These are phyloP conservation scores for Cerastis rubricosa DNA, from an alignment of 2,888 invertebrate genomes.

Conservation along the genomic window DNA sequence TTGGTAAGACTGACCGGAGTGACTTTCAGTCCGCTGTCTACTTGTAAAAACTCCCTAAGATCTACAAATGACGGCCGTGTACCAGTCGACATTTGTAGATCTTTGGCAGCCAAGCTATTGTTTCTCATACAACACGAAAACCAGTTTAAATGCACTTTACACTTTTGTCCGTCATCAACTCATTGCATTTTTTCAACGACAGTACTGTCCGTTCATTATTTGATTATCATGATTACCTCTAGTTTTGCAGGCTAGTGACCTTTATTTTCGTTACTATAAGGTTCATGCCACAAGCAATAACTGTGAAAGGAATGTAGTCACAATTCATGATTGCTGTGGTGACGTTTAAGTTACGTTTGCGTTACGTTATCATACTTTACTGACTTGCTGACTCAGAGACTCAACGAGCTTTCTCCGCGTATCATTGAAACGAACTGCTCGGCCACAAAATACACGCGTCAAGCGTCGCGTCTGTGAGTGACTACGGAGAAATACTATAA, in stretches of 20 bases:
- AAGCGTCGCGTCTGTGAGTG: neutral
- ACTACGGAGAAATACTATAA: neutral
- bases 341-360: constrained; percentile 24
- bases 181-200: constrained; percentile 3
- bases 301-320: neutral
- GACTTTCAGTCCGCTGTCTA: no score
- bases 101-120: no score
- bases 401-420: constrained; percentile 41
- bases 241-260: no score
- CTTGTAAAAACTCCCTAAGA: no score
- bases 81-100: no score
- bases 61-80: no score
- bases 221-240: no score
- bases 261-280: no score
- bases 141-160: neutral
- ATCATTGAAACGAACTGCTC: constrained; percentile 6
- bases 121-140: no score
- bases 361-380: constrained; percentile 25
- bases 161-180: neutral
- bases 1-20: no score
- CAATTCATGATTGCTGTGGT: neutral
- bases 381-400: constrained; percentile 40
- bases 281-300: neutral
- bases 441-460: neutral
- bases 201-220: constrained; percentile 1